phyloP scores from a whole-genome alignment of 2,797 vertebrate genomes.

The Sebastolobus alascanus region DNA sequence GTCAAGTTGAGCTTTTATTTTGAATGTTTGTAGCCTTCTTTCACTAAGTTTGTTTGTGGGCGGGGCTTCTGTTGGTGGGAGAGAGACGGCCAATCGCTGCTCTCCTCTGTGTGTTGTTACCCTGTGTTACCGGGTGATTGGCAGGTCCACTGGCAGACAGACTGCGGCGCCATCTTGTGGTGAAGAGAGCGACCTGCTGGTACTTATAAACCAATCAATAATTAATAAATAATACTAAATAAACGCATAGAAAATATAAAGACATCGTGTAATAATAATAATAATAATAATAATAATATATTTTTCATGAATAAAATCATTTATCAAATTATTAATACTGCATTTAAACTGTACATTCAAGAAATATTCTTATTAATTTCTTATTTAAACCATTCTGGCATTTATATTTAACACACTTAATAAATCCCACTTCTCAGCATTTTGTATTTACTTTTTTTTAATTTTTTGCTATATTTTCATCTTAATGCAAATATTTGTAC shows the following conservation, averaged over 20 bases:
- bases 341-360: too few relatives aligned
- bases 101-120: not conserved
- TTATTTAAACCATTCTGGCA: too few relatives aligned
- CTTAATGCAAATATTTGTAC: too few relatives aligned
- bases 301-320: too few relatives aligned
- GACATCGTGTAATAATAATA: not conserved
- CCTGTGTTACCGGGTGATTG: not conserved
- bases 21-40: not conserved
- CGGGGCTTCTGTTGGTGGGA: constrained; percentile 5
- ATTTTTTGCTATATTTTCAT: too few relatives aligned
- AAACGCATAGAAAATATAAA: not conserved
- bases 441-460: too few relatives aligned
- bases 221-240: not conserved
- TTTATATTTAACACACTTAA: too few relatives aligned
- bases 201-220: not conserved
- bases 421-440: too few relatives aligned
- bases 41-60: constrained; percentile 30
- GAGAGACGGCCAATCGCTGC: constrained; percentile 19
- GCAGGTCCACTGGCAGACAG: not conserved
- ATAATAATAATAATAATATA: too few relatives aligned
- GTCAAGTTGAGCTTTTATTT: not conserved
- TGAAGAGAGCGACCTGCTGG: not conserved
- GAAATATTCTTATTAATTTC: too few relatives aligned
- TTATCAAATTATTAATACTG: too few relatives aligned
- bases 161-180: constrained; percentile 15